Evolutionary conservation across 2,797 vertebrate genomes (phyloP), one percentile per base, ranked within the genome.

Genomic region (Sebastes steindachneri): DNA sequence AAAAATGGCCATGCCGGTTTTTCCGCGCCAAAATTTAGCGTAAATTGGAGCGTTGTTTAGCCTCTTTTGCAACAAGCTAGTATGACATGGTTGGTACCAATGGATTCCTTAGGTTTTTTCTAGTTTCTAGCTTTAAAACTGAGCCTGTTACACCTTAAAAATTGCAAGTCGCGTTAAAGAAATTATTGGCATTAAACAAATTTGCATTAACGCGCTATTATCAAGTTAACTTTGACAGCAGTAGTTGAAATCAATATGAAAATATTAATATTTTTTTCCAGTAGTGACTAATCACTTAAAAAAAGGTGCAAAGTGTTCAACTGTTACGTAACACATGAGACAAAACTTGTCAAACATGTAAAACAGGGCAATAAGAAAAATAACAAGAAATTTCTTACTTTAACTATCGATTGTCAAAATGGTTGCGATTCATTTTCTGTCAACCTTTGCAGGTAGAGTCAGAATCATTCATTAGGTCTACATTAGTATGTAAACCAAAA

Each of bases 301-400:
- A 45, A 7, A 33, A 45, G 15, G 41, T 19, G 41, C 0, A 0
- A 17, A 17, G 41, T 17, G 41, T 0, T 45, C 0, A 45, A 45
- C 41, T 45, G 54, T 60, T 17, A n/a, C 1, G 57, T 29, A n/a
- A 31, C 11, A n/a, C 41, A 63, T 19, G 28, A 25, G 26, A 73
- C 37, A 63, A 25, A 26, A 62, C n/a, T 48, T 11, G 10, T 11
- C 9, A 57, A 14, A 35, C 15, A 45, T 45, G 26, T 29, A 7
- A 53, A 63, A n/a, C 9, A 41, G 7, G n/a, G 3, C 41, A 45
- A 45, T 45, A 45, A 8, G 41, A 45, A 45, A 3, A 45, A 45
- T 45, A 45, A 17, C 15, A 17, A 41, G 37, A 41, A 15, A 41
- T 41, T 41, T 41, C 37, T 41, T 15, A 6, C 37, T 41, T 3